A percentile compares a stretch with the other conserved stretches of the same genome.
phyloP scores from a whole-genome alignment of 2,797 vertebrate genomes.

The Arnoldichthys spilopterus region DNA sequence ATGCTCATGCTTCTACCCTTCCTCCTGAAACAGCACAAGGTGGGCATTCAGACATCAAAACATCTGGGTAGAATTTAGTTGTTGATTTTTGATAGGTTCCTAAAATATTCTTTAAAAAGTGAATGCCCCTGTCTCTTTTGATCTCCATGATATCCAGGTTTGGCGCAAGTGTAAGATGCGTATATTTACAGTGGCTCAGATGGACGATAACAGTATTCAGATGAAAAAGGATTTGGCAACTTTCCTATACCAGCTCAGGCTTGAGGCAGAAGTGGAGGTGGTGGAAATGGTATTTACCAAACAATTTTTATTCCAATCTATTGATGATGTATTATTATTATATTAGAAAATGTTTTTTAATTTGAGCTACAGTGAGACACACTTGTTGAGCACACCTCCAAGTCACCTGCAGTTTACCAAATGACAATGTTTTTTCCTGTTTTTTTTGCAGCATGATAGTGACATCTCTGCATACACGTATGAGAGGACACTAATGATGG shows the following conservation, averaged over 20 bases:
- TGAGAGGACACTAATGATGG: slow-evolving; percentile 98
- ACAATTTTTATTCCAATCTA: background rate
- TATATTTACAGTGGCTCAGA: slow-evolving; percentile 97
- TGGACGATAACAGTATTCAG: slow-evolving; percentile 99
- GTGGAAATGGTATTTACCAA: slow-evolving; percentile 91
- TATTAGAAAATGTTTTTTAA: too few species aligned
- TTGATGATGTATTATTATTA: too few species aligned
- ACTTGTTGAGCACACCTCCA: too few species aligned
- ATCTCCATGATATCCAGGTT: slow-evolving; percentile 76
- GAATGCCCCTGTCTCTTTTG: background rate
- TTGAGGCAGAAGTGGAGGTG: slow-evolving; percentile 97
- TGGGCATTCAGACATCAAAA: slow-evolving; percentile 53
- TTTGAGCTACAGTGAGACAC: too few species aligned
- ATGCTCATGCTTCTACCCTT: slow-evolving; percentile 99
- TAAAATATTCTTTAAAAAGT: too few species aligned
- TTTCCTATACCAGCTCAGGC: slow-evolving; percentile 94
- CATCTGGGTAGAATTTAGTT: background rate
- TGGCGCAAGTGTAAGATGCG: slow-evolving; percentile 98
- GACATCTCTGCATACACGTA: slow-evolving; percentile 99
- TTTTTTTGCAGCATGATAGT: slow-evolving; percentile 86
- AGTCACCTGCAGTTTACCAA: background rate
- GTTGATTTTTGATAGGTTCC: background rate
- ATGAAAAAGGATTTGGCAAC: slow-evolving; percentile 98
- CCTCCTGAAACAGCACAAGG: slow-evolving; percentile 97
- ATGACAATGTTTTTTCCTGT: background rate